Base-by-base conservation (phyloP, 2,888 invertebrate species). In the Neria commutata region DNA sequence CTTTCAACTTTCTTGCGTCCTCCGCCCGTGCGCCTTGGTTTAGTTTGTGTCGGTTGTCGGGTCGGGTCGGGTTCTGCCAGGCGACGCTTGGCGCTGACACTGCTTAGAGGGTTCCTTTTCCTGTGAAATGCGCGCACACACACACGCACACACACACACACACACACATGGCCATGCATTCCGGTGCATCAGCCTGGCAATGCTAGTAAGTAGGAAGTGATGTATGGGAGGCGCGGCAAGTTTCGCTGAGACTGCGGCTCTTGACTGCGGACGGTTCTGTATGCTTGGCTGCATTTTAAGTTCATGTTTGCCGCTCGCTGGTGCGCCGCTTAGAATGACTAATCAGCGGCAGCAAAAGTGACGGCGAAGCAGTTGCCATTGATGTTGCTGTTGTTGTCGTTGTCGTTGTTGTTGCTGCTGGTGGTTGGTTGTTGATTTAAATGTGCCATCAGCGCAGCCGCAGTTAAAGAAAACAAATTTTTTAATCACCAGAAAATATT, bases 231-330 rank as follows among this genome's bases (percentile, higher is more conserved):
- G 50, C 49, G 16, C 11, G 33, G 33, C 10, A 29, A 11, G n/a
- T n/a, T n/a, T n/a, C n/a, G 42, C 42, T 42, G 42, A n/a, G 29
- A 8, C 11, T 29, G 29, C 29, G 40, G 4, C 55, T 68, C 68
- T 4, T 26, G 29, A 69, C 68, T 69, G 70, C 68, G 71, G 71
- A 72, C 67, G 69, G 17, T n/a, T 69, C 65, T 67, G 72, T 67
- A 74, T 74, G 74, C 74, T 73, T 71, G 68, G 72, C 65, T 74
- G 73, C 73, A 75, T 75, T 74, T 75, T 75, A 75, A 74, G 75
- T 75, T 75, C 74, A 75, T 62, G 60, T 51, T 55, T 25, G 47
- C 65, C 52, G 64, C n/a, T 6, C 37, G 17, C 21, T 42, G 42
- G 42, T 42, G 42, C 48, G 48, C 25, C 25, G 48, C 25, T 25